Percentiles rank a stretch among this genome's conserved stretches.
These are phyloP conservation scores for Syrmaticus mikado DNA, from an alignment of 2,113 vertebrate genomes.

Conservation along the genomic window DNA sequence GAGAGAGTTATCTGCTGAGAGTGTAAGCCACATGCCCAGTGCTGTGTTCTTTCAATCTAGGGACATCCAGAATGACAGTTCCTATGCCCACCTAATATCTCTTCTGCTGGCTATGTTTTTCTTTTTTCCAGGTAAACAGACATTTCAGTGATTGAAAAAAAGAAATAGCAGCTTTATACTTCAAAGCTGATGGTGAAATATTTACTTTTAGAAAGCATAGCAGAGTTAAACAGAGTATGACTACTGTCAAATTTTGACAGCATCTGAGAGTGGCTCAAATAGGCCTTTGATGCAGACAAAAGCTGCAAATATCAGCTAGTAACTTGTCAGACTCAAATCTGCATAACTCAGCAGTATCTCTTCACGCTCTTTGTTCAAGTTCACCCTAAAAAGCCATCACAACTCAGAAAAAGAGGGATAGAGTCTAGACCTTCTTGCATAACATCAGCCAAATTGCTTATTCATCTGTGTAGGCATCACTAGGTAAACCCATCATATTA, in stretches of 20 bases:
- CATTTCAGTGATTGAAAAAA: background rate
- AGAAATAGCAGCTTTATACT: background rate
- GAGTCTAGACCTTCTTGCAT: background rate
- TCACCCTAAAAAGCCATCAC: background rate
- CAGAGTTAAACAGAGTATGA: background rate
- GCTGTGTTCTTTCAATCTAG: background rate
- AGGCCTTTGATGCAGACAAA: background rate
- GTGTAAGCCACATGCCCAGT: background rate
- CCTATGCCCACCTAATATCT: background rate
- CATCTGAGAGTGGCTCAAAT: background rate
- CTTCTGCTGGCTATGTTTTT: background rate
- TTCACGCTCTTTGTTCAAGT: background rate
- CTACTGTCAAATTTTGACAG: background rate
- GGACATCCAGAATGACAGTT: background rate
- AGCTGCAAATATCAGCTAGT: background rate
- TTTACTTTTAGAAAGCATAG: background rate
- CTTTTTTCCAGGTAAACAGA: background rate
- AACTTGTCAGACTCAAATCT: background rate
- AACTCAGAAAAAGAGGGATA: background rate
- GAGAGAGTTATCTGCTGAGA: conserved; percentile 69
- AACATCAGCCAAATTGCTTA: background rate
- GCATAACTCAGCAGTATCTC: background rate
- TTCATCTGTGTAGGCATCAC: background rate
- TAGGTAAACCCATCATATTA: background rate
- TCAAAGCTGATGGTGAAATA: background rate